These are phyloP conservation scores for Ferdinandea cuprea DNA, from an alignment of 2,888 invertebrate species.

Conservation along the genomic window DNA sequence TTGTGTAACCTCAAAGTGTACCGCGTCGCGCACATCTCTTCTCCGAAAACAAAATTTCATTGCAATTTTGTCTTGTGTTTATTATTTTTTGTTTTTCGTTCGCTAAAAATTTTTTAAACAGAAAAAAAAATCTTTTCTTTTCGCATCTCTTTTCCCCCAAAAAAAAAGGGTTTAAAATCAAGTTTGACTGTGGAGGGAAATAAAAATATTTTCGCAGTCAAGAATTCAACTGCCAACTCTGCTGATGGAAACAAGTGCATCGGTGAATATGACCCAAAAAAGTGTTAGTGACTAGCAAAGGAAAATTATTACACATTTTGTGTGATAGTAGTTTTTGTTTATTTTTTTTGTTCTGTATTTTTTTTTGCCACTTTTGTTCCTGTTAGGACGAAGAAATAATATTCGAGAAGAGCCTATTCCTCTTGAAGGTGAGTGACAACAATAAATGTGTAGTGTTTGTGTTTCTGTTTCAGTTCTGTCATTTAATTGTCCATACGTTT, in stretches of 20 bases:
- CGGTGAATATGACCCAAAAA: conserved; percentile 3
- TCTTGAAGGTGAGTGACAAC: conserved; percentile 8
- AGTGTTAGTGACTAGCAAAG: conserved; percentile 5
- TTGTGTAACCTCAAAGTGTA: conserved; percentile 27
- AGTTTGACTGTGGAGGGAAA: background rate
- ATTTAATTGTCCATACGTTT: conserved; percentile 1
- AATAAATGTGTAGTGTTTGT: conserved; percentile 8
- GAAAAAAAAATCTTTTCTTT: background rate
- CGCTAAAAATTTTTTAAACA: background rate
- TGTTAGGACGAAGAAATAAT: background rate
- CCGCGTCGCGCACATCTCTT: conserved; percentile 1
- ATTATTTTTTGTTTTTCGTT: conserved; percentile 7
- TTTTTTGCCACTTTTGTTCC: background rate
- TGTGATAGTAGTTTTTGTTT: background rate
- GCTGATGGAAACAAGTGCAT: conserved; percentile 30
- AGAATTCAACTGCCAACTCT: background rate
- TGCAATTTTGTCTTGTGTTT: background rate
- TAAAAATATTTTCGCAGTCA: background rate
- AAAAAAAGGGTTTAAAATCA: background rate
- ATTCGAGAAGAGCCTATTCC: background rate
- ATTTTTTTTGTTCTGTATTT: background rate
- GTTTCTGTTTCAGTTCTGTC: background rate
- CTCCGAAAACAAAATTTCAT: background rate
- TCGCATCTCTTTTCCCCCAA: background rate
- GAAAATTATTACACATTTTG: background rate